phyloP scores from a whole-genome alignment of 2,797 vertebrate species.

The Loriculus beryllinus region DNA sequence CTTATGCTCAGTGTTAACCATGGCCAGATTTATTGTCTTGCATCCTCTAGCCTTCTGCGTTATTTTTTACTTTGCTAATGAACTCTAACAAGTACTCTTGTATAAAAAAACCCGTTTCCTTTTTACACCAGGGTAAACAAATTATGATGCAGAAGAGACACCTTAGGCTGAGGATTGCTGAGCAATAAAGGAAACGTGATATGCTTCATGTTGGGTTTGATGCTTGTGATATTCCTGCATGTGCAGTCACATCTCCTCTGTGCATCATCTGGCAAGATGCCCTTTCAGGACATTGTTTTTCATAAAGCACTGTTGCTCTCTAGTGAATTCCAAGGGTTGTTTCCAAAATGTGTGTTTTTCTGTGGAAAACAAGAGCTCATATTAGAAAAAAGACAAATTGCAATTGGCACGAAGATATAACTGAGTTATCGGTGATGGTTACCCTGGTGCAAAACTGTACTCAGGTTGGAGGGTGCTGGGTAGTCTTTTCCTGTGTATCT shows the following conservation, averaged over 20 bases:
- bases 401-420: not conserved
- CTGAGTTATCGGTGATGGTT: not conserved
- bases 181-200: slow-evolving; percentile 50
- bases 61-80: slow-evolving; percentile 25
- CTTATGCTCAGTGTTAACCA: not conserved
- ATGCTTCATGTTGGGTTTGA: slow-evolving; percentile 12
- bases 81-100: slow-evolving; percentile 8
- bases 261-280: slow-evolving; percentile 30
- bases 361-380: not conserved
- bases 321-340: not conserved
- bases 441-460: slow-evolving; percentile 69
- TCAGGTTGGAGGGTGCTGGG: not conserved
- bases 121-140: slow-evolving; percentile 71
- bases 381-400: not conserved
- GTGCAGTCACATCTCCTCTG: slow-evolving; percentile 36
- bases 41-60: slow-evolving; percentile 39
- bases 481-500: not conserved
- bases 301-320: not conserved
- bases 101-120: not conserved
- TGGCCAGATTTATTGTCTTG: slow-evolving; percentile 33
- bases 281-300: slow-evolving; percentile 43
- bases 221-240: slow-evolving; percentile 49
- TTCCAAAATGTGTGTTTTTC: not conserved
- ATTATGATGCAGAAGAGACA: not conserved
- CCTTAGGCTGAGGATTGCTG: slow-evolving; percentile 51